Evolutionary conservation across 1,140 invertebrate species (phyloP).

Genomic region (Drosophila burlai): DNA sequence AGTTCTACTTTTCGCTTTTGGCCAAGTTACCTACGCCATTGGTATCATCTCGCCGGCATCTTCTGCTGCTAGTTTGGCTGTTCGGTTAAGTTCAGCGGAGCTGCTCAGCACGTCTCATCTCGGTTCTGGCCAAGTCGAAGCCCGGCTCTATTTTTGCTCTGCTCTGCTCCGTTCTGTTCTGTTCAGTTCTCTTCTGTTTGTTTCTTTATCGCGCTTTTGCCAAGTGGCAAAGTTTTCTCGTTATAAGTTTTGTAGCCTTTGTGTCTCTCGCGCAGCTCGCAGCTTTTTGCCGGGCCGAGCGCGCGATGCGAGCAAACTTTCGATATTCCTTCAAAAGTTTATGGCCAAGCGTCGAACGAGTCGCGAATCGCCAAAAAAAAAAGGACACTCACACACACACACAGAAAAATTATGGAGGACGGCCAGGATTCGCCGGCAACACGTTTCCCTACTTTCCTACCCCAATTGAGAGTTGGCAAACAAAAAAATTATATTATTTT

Average conservation of each 20-base stretch:
- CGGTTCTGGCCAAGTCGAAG: conserved; percentile 6
- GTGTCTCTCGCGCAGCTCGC: conserved; percentile 71
- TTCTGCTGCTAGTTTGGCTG: conserved; percentile 40
- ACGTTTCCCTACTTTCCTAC: conserved; percentile 23
- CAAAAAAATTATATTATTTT: conserved; percentile 75
- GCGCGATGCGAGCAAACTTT: conserved; percentile 64
- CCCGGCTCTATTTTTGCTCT: conserved; percentile 16
- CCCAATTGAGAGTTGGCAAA: conserved; percentile 53
- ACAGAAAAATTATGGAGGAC: conserved; percentile 17
- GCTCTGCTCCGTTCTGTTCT: conserved; percentile 35
- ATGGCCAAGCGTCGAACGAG: conserved; percentile 58
- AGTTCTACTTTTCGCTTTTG: conserved; percentile 13
- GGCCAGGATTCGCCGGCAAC: conserved; percentile 50
- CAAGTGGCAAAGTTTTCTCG: conserved; percentile 85
- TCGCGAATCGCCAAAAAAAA: conserved; percentile 58
- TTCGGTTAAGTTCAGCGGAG: conserved; percentile 17
- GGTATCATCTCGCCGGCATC: conserved; percentile 71
- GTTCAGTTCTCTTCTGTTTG: conserved; percentile 59
- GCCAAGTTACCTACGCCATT: conserved; percentile 42
- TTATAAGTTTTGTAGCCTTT: conserved; percentile 85
- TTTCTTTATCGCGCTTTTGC: conserved; percentile 84
- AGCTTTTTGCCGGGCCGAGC: conserved; percentile 49
- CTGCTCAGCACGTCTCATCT: conserved; percentile 17
- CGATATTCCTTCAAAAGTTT: conserved; percentile 82
- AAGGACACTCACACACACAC: not conserved